phyloP scores from a whole-genome alignment of 2,113 vertebrate species.

The Steatornis caripensis region DNA sequence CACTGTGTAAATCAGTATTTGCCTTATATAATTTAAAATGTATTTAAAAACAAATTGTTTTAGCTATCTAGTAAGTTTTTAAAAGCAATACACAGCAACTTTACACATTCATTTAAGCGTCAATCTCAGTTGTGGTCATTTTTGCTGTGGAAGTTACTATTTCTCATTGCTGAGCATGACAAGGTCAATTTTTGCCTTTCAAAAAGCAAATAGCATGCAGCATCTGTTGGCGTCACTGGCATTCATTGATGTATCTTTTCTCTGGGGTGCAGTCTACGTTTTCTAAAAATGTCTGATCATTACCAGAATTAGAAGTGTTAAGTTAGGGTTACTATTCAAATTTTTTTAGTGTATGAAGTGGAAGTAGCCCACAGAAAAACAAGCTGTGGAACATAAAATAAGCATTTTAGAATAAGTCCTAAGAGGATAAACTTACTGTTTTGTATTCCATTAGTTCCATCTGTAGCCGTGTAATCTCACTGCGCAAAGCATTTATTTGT shows the following conservation, averaged over 20 bases:
- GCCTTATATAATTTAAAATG: neutral
- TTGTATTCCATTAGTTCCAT: conserved; percentile 98
- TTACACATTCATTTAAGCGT: neutral
- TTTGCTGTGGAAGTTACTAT: neutral
- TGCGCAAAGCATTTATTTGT: conserved; percentile 90
- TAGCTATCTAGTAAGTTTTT: neutral
- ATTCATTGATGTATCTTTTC: neutral
- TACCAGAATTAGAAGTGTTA: neutral
- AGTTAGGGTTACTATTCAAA: neutral
- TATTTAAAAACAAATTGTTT: neutral
- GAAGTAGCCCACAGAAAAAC: neutral
- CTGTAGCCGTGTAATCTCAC: conserved; percentile 92
- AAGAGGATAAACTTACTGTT: conserved; percentile 77
- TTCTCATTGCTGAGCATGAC: neutral
- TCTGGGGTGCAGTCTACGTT: neutral
- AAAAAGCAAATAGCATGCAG: neutral
- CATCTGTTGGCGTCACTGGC: neutral
- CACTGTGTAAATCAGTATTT: neutral
- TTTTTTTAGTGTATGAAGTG: neutral
- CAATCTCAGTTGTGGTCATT: neutral
- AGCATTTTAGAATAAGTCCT: neutral
- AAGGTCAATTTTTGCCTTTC: neutral
- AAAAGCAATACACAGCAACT: neutral
- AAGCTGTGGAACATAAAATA: neutral
- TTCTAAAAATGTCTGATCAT: neutral